Percentiles rank a stretch among this genome's conserved stretches.
phyloP scores from a whole-genome alignment of 2,113 vertebrate species.

The Amazona guildingii region DNA sequence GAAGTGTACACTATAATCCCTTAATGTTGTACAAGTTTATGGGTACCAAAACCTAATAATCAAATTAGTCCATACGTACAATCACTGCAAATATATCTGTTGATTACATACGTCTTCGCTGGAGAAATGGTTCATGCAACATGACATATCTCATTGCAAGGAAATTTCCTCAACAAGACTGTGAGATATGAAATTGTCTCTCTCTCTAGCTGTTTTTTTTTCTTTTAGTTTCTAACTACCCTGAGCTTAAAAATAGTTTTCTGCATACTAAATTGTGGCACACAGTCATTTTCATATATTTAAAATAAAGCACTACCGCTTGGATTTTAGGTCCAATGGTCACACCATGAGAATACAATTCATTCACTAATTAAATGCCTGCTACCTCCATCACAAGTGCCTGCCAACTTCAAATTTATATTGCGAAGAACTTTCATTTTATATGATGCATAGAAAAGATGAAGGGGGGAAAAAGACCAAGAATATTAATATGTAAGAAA shows the following conservation, averaged over 20 bases:
- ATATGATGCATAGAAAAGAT: constrained; percentile 53
- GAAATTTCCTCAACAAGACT: not conserved
- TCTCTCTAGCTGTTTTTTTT: not conserved
- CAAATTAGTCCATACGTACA: not conserved
- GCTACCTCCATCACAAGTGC: not conserved
- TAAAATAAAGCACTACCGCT: constrained; percentile 18
- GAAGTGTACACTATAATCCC: not conserved
- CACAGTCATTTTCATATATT: not conserved
- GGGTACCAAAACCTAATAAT: not conserved
- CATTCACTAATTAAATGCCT: constrained; percentile 44
- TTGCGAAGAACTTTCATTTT: constrained; percentile 47
- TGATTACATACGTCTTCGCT: not conserved
- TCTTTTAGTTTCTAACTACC: not conserved
- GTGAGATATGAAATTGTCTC: not conserved
- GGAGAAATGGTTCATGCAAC: not conserved
- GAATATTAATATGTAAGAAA: constrained; percentile 38
- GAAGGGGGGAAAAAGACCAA: not conserved
- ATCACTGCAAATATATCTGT: not conserved
- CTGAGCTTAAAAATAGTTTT: constrained; percentile 5
- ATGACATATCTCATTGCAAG: not conserved
- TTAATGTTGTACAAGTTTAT: not conserved
- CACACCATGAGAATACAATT: constrained; percentile 21
- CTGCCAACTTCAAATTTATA: constrained; percentile 37
- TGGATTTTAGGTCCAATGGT: constrained; percentile 30
- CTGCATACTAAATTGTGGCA: not conserved